Evolutionary conservation across 2,888 invertebrate genomes (phyloP), one percentile per base, ranked within the genome.

Genomic region (Adelognathus sp.): DNA sequence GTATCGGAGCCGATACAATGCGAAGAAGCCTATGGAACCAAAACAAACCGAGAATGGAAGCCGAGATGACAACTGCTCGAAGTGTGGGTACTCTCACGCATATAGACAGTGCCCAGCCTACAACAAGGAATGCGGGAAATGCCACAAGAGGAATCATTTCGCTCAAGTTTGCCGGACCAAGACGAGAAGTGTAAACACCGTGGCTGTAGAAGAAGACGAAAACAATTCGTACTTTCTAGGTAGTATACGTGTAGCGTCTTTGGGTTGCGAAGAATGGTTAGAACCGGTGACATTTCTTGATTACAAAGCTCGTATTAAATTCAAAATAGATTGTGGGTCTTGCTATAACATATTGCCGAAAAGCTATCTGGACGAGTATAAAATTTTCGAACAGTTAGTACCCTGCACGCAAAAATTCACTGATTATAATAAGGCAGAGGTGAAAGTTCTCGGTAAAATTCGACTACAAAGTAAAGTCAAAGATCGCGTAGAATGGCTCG

Each of bases 71-170:
- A 69, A 44, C 36, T 74, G 74, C 18, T 31, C 50, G 14, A 71
- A 61, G 11, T 76, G 76, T 61, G 63, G 79, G n/a, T 71, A 71
- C 21, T 11, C 36, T n/a, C 63, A 72, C 21, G 11, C 5, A 36
- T 39, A 70, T n/a, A 39, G 58, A 9, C 39, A 46, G 0, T 80
- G 71, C 36, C 69, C 71, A 44, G 75, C 80, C 29, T 78, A 67
- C 29, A 75, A 72, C 16, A 66, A 74, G 24, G 41, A 27, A 27
- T 80, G 80, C 52, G 21, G 41, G 3, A 71, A 60, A 9, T 80
- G 80, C 52, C 16, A 67, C 14, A 61, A 27, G n/a, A 52, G 27
- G 67, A 79, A 77, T 46, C 74, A 80, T 36, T 81, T 66, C 31
- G 67, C 79, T 18, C 56, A 58, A 58, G 50, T 71, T 11, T 76